Evolutionary conservation across 2,888 invertebrate genomes (phyloP).

Genomic region (Agonum fuliginosum): DNA sequence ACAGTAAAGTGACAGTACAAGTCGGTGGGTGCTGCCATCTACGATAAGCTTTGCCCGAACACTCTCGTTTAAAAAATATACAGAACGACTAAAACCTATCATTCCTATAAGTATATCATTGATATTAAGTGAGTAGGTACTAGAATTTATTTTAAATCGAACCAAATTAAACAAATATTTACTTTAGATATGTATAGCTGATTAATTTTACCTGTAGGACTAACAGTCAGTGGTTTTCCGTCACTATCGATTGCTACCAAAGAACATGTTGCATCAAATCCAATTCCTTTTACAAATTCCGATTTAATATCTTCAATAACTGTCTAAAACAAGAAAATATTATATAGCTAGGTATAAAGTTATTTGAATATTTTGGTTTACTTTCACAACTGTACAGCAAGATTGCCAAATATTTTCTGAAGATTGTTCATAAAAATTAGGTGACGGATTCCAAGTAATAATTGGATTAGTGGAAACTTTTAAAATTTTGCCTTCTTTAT

Average conservation of each 20-base stretch:
- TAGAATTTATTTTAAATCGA: too few species aligned
- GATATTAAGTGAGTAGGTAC: too few species aligned
- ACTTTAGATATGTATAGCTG: too few species aligned
- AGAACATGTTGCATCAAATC: slow-evolving; percentile 97
- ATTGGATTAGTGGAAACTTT: slow-evolving; percentile 80
- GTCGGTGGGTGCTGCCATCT: too few species aligned
- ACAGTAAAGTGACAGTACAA: too few species aligned
- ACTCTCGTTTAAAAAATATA: too few species aligned
- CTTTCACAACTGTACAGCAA: slow-evolving; percentile 84
- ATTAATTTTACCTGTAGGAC: slow-evolving; percentile 75
- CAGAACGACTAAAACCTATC: too few species aligned
- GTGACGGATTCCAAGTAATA: slow-evolving; percentile 85
- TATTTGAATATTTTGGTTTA: too few species aligned
- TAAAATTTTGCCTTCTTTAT: slow-evolving; percentile 80
- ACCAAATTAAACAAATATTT: too few species aligned
- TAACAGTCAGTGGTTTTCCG: slow-evolving; percentile 82
- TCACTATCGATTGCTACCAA: slow-evolving; percentile 85
- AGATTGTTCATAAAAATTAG: slow-evolving; percentile 92
- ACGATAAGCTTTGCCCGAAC: too few species aligned
- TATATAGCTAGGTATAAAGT: neutral
- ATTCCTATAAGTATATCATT: too few species aligned
- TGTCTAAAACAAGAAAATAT: slow-evolving; percentile 73
- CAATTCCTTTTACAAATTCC: slow-evolving; percentile 85
- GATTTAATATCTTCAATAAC: slow-evolving; percentile 76
- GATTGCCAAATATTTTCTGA: slow-evolving; percentile 91